Evolutionary conservation across 2,797 vertebrate genomes (phyloP).

Genomic region (Emys orbicularis): DNA sequence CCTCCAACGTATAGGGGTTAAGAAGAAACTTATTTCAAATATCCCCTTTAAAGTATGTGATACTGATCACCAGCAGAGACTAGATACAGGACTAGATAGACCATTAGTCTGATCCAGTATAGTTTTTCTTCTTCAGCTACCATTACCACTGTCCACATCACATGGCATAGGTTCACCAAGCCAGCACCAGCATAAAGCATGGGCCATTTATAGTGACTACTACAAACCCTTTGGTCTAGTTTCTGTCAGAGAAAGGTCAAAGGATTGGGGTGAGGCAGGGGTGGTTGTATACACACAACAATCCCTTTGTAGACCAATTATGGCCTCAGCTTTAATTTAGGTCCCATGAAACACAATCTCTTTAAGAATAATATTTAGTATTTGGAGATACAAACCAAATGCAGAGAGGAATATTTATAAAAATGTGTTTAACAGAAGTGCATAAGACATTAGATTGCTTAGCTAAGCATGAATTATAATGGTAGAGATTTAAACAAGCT

Average conservation of each 20-base stretch:
- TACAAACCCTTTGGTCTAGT: neutral
- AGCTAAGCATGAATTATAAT: neutral
- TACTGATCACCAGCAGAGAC: neutral
- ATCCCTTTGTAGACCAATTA: neutral
- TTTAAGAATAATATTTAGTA: conserved; percentile 4
- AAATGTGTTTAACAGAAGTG: neutral
- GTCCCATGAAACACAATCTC: neutral
- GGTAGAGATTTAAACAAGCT: neutral
- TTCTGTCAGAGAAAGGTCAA: neutral
- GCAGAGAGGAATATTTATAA: neutral
- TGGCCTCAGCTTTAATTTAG: neutral
- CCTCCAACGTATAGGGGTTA: neutral
- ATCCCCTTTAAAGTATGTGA: neutral
- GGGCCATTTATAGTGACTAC: neutral
- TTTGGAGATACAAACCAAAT: neutral
- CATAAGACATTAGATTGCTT: neutral
- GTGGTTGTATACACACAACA: neutral
- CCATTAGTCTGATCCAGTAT: neutral
- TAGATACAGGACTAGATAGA: neutral
- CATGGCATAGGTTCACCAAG: neutral
- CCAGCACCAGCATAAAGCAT: neutral
- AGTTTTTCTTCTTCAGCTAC: neutral
- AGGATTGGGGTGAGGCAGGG: neutral
- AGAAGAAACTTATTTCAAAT: neutral
- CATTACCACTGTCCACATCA: neutral